phyloP scores from a whole-genome alignment of 2,797 vertebrate species.

The Eleutherodactylus coqui region DNA sequence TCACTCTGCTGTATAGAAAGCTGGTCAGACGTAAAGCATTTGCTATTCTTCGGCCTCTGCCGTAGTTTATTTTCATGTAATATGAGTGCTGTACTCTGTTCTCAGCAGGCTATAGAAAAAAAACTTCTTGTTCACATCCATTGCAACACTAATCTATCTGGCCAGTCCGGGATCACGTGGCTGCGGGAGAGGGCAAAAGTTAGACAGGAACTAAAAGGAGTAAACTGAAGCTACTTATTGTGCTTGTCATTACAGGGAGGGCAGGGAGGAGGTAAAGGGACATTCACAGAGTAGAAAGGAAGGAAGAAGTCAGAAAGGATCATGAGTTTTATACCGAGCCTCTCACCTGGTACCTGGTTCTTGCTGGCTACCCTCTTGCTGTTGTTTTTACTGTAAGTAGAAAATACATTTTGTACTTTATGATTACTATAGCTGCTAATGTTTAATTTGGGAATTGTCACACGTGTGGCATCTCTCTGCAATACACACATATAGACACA shows the following conservation, averaged over 20 bases:
- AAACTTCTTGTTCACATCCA: not conserved
- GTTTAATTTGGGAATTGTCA: too few relatives aligned
- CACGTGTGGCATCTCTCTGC: too few relatives aligned
- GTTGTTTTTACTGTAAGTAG: conserved; percentile 16
- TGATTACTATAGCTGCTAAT: not conserved
- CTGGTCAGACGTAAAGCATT: too few relatives aligned
- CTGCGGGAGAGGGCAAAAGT: not conserved
- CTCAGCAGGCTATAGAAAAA: not conserved
- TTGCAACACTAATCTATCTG: not conserved
- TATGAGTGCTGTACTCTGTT: not conserved
- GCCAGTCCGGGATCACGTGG: not conserved
- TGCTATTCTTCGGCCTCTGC: not conserved
- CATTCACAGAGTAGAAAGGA: not conserved
- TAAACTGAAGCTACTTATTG: not conserved
- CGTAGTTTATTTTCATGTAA: not conserved
- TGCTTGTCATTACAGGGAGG: too few relatives aligned
- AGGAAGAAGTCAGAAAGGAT: conserved; percentile 1
- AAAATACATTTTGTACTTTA: not conserved
- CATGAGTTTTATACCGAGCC: conserved; percentile 1
- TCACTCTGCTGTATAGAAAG: too few relatives aligned
- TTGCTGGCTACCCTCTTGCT: not conserved
- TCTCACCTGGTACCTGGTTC: conserved; percentile 11
- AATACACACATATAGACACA: too few relatives aligned
- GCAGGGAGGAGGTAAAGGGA: not conserved
- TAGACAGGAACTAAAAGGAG: not conserved